phyloP scores from a whole-genome alignment of 2,113 vertebrate species.

The Plecotus auritus region DNA sequence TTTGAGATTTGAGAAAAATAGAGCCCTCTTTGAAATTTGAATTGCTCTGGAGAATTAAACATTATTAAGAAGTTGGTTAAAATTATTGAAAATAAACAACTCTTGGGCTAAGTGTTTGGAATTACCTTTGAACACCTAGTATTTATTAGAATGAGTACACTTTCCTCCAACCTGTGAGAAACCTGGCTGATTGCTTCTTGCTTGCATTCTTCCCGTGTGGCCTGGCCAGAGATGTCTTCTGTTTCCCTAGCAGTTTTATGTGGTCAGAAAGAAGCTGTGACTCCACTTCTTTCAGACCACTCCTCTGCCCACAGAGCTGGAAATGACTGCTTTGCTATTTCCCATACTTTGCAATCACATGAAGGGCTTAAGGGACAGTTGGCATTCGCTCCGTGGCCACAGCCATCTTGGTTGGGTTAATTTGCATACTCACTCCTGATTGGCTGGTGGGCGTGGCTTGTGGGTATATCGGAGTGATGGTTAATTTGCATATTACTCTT shows the following conservation, averaged over 20 bases:
- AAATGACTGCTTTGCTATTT: background rate
- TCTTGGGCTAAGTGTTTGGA: background rate
- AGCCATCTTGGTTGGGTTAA: too few species aligned
- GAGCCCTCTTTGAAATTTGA: conserved; percentile 39
- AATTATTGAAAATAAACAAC: background rate
- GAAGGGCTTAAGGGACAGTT: background rate
- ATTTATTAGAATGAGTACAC: background rate
- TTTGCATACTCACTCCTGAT: too few species aligned
- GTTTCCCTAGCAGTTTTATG: conserved; percentile 2
- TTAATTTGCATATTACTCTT: too few species aligned
- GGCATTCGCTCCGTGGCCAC: background rate
- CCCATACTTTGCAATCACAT: background rate
- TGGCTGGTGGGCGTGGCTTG: too few species aligned
- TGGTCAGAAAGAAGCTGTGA: conserved; percentile 46
- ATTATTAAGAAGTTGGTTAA: conserved; percentile 26
- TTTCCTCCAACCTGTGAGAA: background rate
- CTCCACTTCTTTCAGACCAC: conserved; percentile 5
- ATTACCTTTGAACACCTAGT: background rate
- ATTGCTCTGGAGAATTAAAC: background rate
- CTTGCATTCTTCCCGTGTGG: background rate
- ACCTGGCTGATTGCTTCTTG: background rate
- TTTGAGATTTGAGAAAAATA: conserved; percentile 43
- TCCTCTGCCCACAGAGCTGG: conserved; percentile 5
- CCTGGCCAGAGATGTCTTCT: conserved; percentile 44
- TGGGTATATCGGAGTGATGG: too few species aligned